Evolutionary conservation across 2,888 invertebrate species (phyloP).

Genomic region (Galerucella pusilla): DNA sequence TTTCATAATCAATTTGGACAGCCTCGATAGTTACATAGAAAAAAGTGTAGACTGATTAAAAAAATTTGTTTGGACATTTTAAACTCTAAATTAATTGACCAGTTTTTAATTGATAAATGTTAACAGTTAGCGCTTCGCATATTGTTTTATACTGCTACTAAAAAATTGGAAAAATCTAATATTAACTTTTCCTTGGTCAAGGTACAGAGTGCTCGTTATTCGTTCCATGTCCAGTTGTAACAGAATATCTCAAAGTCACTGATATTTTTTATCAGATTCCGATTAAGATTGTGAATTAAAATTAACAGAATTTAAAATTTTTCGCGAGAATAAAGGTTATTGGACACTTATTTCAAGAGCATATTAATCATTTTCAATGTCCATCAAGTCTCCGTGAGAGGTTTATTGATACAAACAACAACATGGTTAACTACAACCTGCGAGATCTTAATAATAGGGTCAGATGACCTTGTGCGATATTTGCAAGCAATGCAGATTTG

Average conservation of each 20-base stretch:
- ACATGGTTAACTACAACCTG: neutral
- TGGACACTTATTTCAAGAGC: neutral
- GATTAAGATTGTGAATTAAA: neutral
- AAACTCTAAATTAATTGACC: too few relatives aligned
- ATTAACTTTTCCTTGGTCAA: too few relatives aligned
- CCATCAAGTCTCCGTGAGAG: neutral
- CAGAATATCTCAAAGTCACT: neutral
- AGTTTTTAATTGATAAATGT: too few relatives aligned
- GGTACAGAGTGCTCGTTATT: too few relatives aligned
- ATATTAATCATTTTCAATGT: neutral
- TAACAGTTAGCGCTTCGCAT: too few relatives aligned
- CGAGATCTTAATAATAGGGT: constrained; percentile 1
- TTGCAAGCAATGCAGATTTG: neutral
- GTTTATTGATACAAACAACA: neutral
- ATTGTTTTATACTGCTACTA: too few relatives aligned
- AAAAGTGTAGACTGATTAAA: too few relatives aligned
- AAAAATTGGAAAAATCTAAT: too few relatives aligned
- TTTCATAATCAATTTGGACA: too few relatives aligned
- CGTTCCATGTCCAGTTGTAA: too few relatives aligned
- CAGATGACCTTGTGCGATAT: constrained; percentile 7
- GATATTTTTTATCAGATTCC: neutral
- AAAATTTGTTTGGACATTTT: too few relatives aligned
- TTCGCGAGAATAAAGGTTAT: neutral
- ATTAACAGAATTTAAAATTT: neutral
- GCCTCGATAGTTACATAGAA: too few relatives aligned